A percentile compares a stretch with the other conserved stretches of the same genome.
phyloP scores from a whole-genome alignment of 2,888 invertebrate species.

The Acleris emargana region DNA sequence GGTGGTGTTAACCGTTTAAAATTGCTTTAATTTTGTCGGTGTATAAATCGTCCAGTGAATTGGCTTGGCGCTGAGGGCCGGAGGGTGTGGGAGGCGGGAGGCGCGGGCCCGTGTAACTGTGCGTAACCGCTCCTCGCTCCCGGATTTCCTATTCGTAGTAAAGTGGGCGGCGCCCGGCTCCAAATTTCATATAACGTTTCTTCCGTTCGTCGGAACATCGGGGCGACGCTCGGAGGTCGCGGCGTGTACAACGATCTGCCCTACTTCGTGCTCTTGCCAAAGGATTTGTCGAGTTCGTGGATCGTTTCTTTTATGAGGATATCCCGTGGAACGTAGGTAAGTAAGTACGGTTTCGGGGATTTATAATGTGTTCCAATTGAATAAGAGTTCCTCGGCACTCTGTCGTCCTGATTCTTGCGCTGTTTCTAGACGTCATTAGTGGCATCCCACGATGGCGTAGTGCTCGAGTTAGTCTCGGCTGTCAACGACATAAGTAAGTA shows the following conservation, averaged over 20 bases:
- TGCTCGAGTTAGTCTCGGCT: constrained; percentile 66
- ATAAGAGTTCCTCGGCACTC: constrained; percentile 52
- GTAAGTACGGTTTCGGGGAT: constrained; percentile 75
- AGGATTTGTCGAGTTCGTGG: constrained; percentile 80
- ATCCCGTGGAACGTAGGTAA: constrained; percentile 73
- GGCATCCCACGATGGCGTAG: constrained; percentile 41
- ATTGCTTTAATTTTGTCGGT: constrained; percentile 80
- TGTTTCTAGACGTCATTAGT: constrained; percentile 31
- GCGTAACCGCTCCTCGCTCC: constrained; percentile 82
- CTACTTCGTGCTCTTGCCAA: constrained; percentile 80
- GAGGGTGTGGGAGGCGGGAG: constrained; percentile 63
- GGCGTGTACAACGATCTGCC: constrained; percentile 80
- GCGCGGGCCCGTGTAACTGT: constrained; percentile 78
- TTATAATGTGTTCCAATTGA: constrained; percentile 72
- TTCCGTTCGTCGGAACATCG: constrained; percentile 75
- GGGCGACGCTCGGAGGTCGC: constrained; percentile 73
- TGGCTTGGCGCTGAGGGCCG: constrained; percentile 74
- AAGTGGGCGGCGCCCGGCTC: constrained; percentile 80
- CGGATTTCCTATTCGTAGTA: constrained; percentile 84
- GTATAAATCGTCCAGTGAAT: constrained; percentile 80
- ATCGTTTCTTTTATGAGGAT: constrained; percentile 80
- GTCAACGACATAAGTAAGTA: constrained; percentile 78
- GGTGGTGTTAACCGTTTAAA: constrained; percentile 73
- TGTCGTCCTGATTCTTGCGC: constrained; percentile 46
- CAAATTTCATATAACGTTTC: constrained; percentile 79